A percentile compares a stretch with the other conserved stretches of the same genome.
Evolutionary conservation across 2,797 vertebrate genomes (phyloP).

Genomic region (Liasis olivaceus): DNA sequence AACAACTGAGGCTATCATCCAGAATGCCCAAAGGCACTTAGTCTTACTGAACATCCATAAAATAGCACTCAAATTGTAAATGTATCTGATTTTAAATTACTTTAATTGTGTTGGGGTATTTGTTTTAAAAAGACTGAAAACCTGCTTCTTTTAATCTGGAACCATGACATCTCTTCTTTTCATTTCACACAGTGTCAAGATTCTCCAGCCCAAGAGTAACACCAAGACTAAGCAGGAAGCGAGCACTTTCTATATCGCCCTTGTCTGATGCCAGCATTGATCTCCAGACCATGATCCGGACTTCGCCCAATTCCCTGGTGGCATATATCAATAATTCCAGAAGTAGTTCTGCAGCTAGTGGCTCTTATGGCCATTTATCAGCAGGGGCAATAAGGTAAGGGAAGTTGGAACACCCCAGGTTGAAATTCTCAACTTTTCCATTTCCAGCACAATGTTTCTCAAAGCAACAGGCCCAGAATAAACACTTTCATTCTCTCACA

Average conservation of each 20-base stretch:
- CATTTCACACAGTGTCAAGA: slow-evolving; percentile 81
- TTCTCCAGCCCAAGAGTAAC: slow-evolving; percentile 91
- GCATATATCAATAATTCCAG: slow-evolving; percentile 97
- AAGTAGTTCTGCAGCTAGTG: slow-evolving; percentile 90
- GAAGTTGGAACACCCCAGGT: not conserved
- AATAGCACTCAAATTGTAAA: not conserved
- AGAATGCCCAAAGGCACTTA: not conserved
- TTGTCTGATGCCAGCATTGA: slow-evolving; percentile 94
- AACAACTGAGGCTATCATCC: not conserved
- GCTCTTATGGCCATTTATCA: slow-evolving; percentile 93
- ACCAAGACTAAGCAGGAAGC: slow-evolving; percentile 88
- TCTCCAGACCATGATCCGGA: slow-evolving; percentile 96
- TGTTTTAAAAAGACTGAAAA: not conserved
- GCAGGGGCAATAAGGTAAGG: slow-evolving; percentile 87
- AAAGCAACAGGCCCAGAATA: not conserved
- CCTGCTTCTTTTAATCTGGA: slow-evolving; percentile 33
- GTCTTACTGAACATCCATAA: not conserved
- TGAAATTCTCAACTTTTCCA: not conserved
- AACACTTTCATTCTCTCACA: not conserved
- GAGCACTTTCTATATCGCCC: slow-evolving; percentile 90
- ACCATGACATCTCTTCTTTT: slow-evolving; percentile 3
- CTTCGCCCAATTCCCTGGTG: slow-evolving; percentile 93
- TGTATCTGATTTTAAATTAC: not conserved
- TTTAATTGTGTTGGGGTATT: not conserved
- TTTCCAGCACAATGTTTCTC: not conserved